These are phyloP conservation scores for Coendou prehensilis DNA, from an alignment of 2,797 vertebrate species.

Conservation along the genomic window DNA sequence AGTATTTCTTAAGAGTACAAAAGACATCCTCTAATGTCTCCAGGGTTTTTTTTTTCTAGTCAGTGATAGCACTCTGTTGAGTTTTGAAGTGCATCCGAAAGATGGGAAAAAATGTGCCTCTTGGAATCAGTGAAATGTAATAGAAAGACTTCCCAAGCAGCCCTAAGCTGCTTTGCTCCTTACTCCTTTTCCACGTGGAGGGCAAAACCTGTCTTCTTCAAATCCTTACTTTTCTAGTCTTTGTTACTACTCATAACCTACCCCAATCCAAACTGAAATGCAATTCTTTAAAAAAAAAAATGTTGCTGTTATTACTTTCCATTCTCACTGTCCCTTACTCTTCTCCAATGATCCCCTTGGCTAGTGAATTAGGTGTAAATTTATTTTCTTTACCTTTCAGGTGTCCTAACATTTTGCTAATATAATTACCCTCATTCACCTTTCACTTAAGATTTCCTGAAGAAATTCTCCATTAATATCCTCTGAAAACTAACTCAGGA, in stretches of 20 bases:
- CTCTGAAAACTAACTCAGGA: constrained; percentile 42
- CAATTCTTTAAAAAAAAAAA: constrained; percentile 6
- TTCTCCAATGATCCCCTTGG: background rate
- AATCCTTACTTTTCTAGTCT: constrained; percentile 39
- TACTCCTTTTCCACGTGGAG: background rate
- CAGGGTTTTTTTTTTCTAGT: background rate
- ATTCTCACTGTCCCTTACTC: background rate
- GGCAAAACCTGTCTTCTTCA: background rate
- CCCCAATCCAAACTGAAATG: background rate
- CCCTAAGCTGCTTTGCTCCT: background rate
- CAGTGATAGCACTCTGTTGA: constrained; percentile 26
- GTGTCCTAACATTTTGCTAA: constrained; percentile 48
- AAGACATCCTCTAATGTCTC: background rate
- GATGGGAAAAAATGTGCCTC: background rate
- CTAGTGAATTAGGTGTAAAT: background rate
- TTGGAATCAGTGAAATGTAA: constrained; percentile 41
- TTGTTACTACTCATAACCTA: background rate
- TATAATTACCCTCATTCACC: constrained; percentile 15
- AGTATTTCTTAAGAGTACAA: constrained; percentile 32
- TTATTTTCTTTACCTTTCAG: constrained; percentile 1
- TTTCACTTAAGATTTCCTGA: constrained; percentile 57
- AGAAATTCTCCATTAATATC: constrained; percentile 53
- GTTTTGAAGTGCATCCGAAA: background rate
- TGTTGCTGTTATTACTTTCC: background rate
- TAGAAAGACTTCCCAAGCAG: background rate